Evolutionary conservation across 2,888 invertebrate genomes (phyloP).

Genomic region (Periphyllus acericola): DNA sequence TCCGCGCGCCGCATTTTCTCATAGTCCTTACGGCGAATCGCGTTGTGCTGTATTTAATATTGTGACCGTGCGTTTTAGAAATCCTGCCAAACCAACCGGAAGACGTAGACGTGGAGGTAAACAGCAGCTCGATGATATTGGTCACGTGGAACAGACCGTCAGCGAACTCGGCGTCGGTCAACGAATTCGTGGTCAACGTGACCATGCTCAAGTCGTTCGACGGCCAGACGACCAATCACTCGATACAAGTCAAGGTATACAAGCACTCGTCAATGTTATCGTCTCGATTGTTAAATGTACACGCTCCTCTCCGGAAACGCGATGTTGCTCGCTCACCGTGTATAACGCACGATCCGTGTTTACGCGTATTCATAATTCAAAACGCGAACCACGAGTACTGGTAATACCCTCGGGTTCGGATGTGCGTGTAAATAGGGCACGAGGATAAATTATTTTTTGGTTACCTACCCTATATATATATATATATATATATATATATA

Average conservation of each 20-base stretch:
- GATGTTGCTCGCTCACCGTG: background rate
- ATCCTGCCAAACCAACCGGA: conserved; percentile 80
- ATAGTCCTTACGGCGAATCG: background rate
- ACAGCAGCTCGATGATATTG: conserved; percentile 78
- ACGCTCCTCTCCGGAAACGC: background rate
- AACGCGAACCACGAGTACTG: conserved; percentile 23
- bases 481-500: too few species aligned
- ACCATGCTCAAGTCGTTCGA: conserved; percentile 79
- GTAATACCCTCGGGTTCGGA: conserved; percentile 29
- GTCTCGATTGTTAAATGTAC: conserved; percentile 24
- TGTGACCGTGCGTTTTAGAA: conserved; percentile 69
- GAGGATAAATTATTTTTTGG: conserved; percentile 51
- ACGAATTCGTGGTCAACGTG: conserved; percentile 77
- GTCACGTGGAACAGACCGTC: conserved; percentile 78
- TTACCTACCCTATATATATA: too few species aligned
- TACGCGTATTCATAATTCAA: conserved; percentile 47
- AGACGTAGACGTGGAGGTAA: conserved; percentile 77
- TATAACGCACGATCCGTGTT: background rate
- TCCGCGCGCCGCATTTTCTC: too few species aligned
- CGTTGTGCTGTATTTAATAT: background rate
- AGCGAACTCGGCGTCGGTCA: conserved; percentile 74
- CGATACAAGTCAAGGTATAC: conserved; percentile 69
- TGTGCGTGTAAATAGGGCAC: conserved; percentile 16
- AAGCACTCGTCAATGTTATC: background rate
- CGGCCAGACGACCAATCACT: conserved; percentile 65